phyloP scores from a whole-genome alignment of 1,140 invertebrate species.

The Hyphantria cunea region DNA sequence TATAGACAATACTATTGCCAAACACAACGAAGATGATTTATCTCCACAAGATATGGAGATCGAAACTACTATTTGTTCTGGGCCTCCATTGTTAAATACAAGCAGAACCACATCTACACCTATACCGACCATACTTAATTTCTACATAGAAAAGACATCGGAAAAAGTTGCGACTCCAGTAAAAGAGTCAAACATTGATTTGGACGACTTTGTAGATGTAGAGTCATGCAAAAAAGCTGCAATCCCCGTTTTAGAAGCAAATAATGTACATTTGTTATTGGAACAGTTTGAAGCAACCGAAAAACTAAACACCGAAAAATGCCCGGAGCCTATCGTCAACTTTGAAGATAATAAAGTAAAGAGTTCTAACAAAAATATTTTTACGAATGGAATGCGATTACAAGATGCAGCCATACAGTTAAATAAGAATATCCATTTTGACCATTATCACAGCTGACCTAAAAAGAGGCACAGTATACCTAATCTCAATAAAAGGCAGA shows the following conservation, averaged over 20 bases:
- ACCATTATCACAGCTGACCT: slow-evolving; percentile 40
- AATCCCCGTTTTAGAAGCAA: slow-evolving; percentile 73
- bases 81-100: slow-evolving; percentile 24
- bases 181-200: slow-evolving; percentile 38
- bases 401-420: slow-evolving; percentile 71
- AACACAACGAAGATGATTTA: slow-evolving; percentile 57
- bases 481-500: slow-evolving; percentile 65
- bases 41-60: slow-evolving; percentile 72
- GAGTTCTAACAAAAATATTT: slow-evolving; percentile 35
- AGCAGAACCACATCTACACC: slow-evolving; percentile 48
- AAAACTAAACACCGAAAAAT: slow-evolving; percentile 63
- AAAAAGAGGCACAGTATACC: slow-evolving; percentile 66
- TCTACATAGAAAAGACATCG: slow-evolving; percentile 58
- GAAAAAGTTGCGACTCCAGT: slow-evolving; percentile 4
- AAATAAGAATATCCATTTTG: slow-evolving; percentile 72
- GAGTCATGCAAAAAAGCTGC: slow-evolving; percentile 73
- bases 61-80: slow-evolving; percentile 44
- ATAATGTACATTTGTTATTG: slow-evolving; percentile 70
- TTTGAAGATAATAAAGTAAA: slow-evolving; percentile 49
- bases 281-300: slow-evolving; percentile 79
- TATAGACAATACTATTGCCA: slow-evolving; percentile 40
- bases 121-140: slow-evolving; percentile 55
- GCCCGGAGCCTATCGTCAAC: slow-evolving; percentile 29
- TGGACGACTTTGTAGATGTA: slow-evolving; percentile 76
- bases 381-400: slow-evolving; percentile 67